Evolutionary conservation across 2,113 vertebrate species (phyloP).

Genomic region (Carassius carassius): DNA sequence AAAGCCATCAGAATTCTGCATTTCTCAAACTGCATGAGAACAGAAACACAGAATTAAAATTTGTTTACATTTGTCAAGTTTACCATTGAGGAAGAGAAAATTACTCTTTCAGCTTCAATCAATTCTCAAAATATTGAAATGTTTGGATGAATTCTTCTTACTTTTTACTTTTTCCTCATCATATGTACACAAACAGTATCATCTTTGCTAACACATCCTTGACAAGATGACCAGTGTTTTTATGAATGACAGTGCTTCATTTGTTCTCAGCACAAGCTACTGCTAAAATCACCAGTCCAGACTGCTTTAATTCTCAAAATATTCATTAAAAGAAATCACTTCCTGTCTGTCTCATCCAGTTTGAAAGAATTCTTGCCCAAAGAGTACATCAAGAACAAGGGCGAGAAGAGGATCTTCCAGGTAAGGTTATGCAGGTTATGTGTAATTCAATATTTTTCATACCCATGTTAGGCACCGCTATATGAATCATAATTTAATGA

Average conservation of each 20-base stretch:
- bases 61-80: too few species aligned
- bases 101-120: too few species aligned
- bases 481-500: neutral
- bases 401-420: conserved; percentile 95
- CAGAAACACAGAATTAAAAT: neutral
- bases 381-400: conserved; percentile 98
- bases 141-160: too few species aligned
- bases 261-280: neutral
- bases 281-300: neutral
- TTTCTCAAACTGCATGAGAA: neutral
- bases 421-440: conserved; percentile 68
- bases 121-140: too few species aligned
- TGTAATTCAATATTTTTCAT: conserved; percentile 14
- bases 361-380: conserved; percentile 98
- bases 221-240: neutral
- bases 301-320: neutral
- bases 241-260: neutral
- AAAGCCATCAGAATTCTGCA: neutral
- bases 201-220: too few species aligned
- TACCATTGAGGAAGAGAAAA: too few species aligned
- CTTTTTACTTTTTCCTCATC: too few species aligned
- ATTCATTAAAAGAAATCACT: neutral
- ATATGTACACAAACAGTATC: too few species aligned
- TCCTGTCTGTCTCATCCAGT: conserved; percentile 68
- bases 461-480: neutral